Percentiles rank a stretch among this genome's conserved stretches.
phyloP scores from a whole-genome alignment of 2,888 invertebrate genomes.

The Trissolcus brochymenae region DNA sequence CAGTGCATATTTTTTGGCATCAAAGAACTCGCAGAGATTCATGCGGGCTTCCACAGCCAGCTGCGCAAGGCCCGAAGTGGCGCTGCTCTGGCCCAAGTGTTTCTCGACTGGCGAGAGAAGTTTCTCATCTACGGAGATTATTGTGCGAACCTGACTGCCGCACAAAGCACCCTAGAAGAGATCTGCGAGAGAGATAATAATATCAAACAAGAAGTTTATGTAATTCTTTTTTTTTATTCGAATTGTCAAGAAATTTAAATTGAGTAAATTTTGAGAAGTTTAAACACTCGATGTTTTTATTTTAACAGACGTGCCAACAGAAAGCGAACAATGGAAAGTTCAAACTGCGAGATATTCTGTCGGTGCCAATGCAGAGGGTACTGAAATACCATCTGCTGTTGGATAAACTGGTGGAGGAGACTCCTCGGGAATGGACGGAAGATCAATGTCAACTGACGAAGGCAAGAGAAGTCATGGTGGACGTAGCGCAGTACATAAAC shows the following conservation, averaged over 20 bases:
- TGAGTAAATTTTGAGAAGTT: no score
- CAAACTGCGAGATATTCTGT: constrained; percentile 94
- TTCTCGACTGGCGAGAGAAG: constrained; percentile 92
- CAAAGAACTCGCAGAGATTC: constrained; percentile 90
- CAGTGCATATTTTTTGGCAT: constrained; percentile 92
- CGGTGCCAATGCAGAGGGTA: constrained; percentile 98
- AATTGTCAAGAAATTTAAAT: no score
- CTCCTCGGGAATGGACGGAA: constrained; percentile 89
- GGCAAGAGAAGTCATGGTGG: constrained; percentile 96
- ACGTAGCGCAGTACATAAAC: constrained; percentile 97
- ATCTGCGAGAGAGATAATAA: constrained; percentile 82
- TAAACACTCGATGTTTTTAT: no score
- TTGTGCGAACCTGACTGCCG: constrained; percentile 93
- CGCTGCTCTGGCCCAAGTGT: constrained; percentile 81
- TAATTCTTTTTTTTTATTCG: constrained; percentile 74
- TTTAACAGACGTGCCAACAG: constrained; percentile 89
- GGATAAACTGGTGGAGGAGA: constrained; percentile 91
- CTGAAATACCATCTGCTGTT: constrained; percentile 97
- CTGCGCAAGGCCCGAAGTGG: constrained; percentile 84
- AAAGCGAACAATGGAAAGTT: constrained; percentile 96
- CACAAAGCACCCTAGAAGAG: constrained; percentile 90
- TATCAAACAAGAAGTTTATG: constrained; percentile 83
- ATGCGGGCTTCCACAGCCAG: constrained; percentile 89
- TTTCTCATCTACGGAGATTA: constrained; percentile 97
- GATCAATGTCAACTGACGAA: constrained; percentile 89